Percentiles rank a stretch among this genome's conserved stretches.
Evolutionary conservation across 1,140 invertebrate genomes (phyloP).

Genomic region (Meloidogyne hapla): DNA sequence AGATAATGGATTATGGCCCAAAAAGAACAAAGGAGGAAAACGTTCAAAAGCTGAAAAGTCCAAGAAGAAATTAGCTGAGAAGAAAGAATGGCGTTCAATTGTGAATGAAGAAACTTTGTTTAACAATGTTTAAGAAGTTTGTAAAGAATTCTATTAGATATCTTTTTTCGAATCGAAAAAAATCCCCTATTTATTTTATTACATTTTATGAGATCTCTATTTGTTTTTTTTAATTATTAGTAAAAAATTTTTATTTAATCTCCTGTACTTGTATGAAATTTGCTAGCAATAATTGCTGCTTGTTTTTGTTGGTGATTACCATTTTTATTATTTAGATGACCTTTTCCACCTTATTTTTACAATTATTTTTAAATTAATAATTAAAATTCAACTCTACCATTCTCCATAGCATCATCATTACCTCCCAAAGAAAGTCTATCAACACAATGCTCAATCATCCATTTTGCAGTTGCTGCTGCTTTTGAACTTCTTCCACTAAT

Average conservation of each 20-base stretch:
- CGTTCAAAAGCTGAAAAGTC: no score
- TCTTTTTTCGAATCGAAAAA: no score
- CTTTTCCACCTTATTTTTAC: background rate
- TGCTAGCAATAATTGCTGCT: background rate
- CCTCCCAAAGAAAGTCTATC: background rate
- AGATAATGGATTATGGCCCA: no score
- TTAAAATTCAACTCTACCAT: background rate
- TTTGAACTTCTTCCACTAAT: background rate
- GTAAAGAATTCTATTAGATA: no score
- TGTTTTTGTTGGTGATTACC: background rate
- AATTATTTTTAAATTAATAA: background rate
- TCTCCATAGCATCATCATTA: background rate
- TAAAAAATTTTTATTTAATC: background rate
- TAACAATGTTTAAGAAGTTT: no score
- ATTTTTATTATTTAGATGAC: background rate
- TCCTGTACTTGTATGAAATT: background rate
- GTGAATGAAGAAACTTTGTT: no score
- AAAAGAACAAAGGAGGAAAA: no score
- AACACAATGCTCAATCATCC: slow-evolving; percentile 1
- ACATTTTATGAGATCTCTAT: no score
- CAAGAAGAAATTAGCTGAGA: no score
- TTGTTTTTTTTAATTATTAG: no score
- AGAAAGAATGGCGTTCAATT: no score
- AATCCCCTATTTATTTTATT: no score
- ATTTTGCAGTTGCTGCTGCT: slow-evolving; percentile 2